Evolutionary conservation across 2,888 invertebrate genomes (phyloP).

Genomic region (Nephrocerus scutellatus): DNA sequence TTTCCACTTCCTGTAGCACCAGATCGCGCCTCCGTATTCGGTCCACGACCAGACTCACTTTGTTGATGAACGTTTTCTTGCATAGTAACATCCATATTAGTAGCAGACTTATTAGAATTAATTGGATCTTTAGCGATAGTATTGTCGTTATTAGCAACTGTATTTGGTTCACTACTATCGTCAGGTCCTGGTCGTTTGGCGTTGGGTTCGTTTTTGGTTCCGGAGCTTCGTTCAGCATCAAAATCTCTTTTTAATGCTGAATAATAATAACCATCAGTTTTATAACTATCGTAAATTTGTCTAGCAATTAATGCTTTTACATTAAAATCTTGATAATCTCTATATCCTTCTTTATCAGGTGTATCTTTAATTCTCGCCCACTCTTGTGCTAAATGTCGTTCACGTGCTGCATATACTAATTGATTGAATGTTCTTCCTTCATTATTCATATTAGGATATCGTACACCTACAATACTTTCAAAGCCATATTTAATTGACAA

Average conservation of each 20-base stretch:
- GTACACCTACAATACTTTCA: slow-evolving; percentile 11
- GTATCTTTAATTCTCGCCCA: slow-evolving; percentile 5
- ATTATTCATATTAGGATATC: no score
- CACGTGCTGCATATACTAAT: slow-evolving; percentile 2
- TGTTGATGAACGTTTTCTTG: slow-evolving; percentile 12
- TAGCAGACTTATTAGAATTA: slow-evolving; percentile 3
- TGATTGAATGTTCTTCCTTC: slow-evolving; percentile 5
- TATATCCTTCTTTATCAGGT: slow-evolving; percentile 1
- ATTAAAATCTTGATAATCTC: background rate
- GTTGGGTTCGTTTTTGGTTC: slow-evolving; percentile 9
- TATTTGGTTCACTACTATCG: slow-evolving; percentile 1
- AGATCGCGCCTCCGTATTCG: slow-evolving; percentile 7
- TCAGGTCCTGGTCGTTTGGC: slow-evolving; percentile 11
- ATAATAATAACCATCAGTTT: slow-evolving; percentile 10
- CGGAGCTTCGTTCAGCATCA: slow-evolving; percentile 1
- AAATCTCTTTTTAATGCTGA: slow-evolving; percentile 9
- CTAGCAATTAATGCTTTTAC: slow-evolving; percentile 2
- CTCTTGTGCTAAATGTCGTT: slow-evolving; percentile 7
- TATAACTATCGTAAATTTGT: slow-evolving; percentile 5
- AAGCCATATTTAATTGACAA: slow-evolving; percentile 8
- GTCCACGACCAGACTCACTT: slow-evolving; percentile 14
- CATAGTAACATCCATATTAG: slow-evolving; percentile 12
- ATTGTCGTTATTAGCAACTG: background rate
- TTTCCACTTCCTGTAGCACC: slow-evolving; percentile 9
- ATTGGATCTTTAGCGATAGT: slow-evolving; percentile 9